A percentile compares a stretch with the other conserved stretches of the same genome.
phyloP scores from a whole-genome alignment of 2,113 vertebrate genomes.

The Phaethon lepturus region DNA sequence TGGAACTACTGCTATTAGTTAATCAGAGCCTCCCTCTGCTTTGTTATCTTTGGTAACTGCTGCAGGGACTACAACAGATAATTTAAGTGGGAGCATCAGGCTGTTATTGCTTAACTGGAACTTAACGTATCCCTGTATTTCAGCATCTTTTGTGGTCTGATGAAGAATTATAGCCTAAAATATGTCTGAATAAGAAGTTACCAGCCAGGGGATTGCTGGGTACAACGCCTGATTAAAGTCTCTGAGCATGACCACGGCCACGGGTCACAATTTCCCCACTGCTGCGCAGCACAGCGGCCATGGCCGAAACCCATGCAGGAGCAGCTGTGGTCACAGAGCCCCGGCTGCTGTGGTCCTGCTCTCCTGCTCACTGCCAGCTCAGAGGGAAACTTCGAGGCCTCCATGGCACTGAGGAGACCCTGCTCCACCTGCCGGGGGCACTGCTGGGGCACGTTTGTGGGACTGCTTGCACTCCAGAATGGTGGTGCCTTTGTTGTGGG shows the following conservation, averaged over 20 bases:
- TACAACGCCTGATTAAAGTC: accelerated
- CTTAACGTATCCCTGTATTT: accelerated
- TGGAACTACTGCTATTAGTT: not conserved
- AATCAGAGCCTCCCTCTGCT: not conserved
- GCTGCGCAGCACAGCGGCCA: accelerated
- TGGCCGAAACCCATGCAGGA: not conserved
- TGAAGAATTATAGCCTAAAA: not conserved
- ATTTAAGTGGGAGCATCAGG: not conserved
- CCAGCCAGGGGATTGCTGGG: not conserved
- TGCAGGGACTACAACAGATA: accelerated
- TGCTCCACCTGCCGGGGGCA: accelerated
- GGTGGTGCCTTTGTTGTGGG: accelerated
- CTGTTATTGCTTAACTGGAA: not conserved
- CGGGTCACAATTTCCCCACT: accelerated
- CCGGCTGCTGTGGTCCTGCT: accelerated
- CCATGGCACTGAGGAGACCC: not conserved
- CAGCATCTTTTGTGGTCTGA: not conserved
- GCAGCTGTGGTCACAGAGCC: not conserved
- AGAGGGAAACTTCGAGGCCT: accelerated
- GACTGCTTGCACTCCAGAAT: not conserved
- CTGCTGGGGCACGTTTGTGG: not conserved
- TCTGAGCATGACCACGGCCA: accelerated
- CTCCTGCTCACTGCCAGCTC: too few species aligned
- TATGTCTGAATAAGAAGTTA: accelerated
- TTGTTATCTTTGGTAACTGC: not conserved